These are phyloP conservation scores for Cromileptes altivelis DNA, from an alignment of 2,113 vertebrate species.

Conservation along the genomic window DNA sequence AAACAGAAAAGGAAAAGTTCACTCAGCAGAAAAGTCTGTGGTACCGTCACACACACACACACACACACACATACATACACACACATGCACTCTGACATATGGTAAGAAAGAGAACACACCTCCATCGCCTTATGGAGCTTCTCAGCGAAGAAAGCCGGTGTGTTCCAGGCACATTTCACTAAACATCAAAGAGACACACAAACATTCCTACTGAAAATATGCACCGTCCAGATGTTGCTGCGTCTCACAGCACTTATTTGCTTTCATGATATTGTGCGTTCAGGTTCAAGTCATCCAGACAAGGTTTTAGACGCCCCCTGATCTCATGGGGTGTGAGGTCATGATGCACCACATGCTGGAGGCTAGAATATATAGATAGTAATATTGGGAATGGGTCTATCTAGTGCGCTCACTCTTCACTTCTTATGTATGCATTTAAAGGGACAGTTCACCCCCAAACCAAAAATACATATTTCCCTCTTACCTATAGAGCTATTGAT, in stretches of 20 bases:
- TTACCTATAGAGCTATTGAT: too few species aligned
- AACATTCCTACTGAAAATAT: not conserved
- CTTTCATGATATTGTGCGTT: not conserved
- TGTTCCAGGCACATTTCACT: constrained; percentile 93
- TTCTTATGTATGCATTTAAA: not conserved
- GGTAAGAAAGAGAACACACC: constrained; percentile 79
- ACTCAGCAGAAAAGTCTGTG: not conserved
- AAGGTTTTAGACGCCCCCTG: not conserved
- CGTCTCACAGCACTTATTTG: not conserved
- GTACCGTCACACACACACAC: not conserved
- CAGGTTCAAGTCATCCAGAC: not conserved
- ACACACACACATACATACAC: not conserved
- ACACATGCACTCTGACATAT: not conserved
- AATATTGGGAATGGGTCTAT: not conserved
- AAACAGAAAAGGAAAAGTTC: not conserved
- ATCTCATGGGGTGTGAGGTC: not conserved
- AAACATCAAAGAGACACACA: constrained; percentile 49
- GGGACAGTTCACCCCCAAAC: too few species aligned
- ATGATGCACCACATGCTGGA: not conserved
- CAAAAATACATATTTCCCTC: too few species aligned
- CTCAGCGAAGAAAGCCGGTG: constrained; percentile 92
- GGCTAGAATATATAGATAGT: not conserved
- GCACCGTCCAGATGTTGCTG: constrained; percentile 3
- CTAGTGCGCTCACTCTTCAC: not conserved
- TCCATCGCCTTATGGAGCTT: constrained; percentile 91